Evolutionary conservation across 2,888 invertebrate genomes (phyloP).

Genomic region (Andrena flavipes): DNA sequence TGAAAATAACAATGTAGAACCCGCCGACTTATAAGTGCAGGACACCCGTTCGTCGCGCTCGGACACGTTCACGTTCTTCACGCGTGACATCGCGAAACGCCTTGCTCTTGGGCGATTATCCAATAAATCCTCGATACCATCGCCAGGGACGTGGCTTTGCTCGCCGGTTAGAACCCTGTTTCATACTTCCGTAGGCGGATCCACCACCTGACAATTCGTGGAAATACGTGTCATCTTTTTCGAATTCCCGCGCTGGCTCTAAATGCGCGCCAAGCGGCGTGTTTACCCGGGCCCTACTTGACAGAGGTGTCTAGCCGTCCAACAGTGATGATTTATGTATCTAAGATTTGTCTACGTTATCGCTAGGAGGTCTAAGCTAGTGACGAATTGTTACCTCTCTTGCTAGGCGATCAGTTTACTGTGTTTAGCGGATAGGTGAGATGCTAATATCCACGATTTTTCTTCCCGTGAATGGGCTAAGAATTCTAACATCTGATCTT

Average conservation of each 20-base stretch:
- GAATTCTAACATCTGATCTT: background rate
- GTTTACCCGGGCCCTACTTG: too few relatives aligned
- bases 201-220: background rate
- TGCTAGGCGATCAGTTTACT: too few relatives aligned
- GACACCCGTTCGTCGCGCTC: slow-evolving; percentile 37
- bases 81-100: slow-evolving; percentile 38
- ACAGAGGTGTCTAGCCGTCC: too few relatives aligned
- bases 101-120: slow-evolving; percentile 41
- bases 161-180: too few relatives aligned
- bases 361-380: too few relatives aligned
- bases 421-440: background rate
- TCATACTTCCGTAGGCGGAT: too few relatives aligned
- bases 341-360: too few relatives aligned
- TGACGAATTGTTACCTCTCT: too few relatives aligned
- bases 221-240: slow-evolving; percentile 20
- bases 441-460: background rate
- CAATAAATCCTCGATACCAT: slow-evolving; percentile 22
- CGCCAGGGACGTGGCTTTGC: background rate
- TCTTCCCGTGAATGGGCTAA: background rate
- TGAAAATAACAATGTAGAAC: slow-evolving; percentile 69
- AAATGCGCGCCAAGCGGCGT: slow-evolving; percentile 9
- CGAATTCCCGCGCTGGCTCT: background rate
- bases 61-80: slow-evolving; percentile 49
- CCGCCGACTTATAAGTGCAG: slow-evolving; percentile 55
- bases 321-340: too few relatives aligned